Evolutionary conservation across 2,797 vertebrate species (phyloP), one percentile per base, ranked within the genome.

Genomic region (Peromyscus aztecus): DNA sequence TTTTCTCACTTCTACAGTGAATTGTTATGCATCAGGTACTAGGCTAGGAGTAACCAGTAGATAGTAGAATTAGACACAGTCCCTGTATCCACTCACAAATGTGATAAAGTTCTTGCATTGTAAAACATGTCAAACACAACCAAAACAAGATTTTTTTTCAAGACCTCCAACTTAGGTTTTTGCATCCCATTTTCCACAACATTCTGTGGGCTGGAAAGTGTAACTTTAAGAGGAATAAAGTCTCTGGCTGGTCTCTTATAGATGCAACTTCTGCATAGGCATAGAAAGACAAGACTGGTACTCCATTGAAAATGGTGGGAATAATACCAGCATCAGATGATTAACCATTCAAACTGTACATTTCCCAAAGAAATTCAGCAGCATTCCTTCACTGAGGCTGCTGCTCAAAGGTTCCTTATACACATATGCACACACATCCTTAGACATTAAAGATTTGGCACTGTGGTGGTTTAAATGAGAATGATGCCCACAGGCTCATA

Each of bases 391-490:
- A 27, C 65, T 49, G 73, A 21, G 49, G 1, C 9, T 89, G 29
- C 77, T 89, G n/a, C 55, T 92, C 27, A 86, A 95, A 94, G 73
- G 52, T 94, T 61, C 81, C 61, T 65, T 27, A 21, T 85, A 17
- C 29, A 31, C 27, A 83, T 14, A 4, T 19, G 10, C 2, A 76
- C 12, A n/a, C 1, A 67, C 27, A 65, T 12, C 7, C 17, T 46
- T 24, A 61, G n/a, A 89, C 69, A 29, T 34, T 40, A 78, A 91
- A 90, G 63, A 78, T 91, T 92, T 91, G 59, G 73, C 2, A 83
- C 29, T 95, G 59, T 82, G 4, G 16, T 16, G 12, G 24, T 82
- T 46, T 63, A 37, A 82, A 40, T 29, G 59, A 83, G 27, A 63
- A 31, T 63, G 16, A 63, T 27, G 0, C 7, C 16, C 31, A 23